A percentile compares a stretch with the other conserved stretches of the same genome.
phyloP scores from a whole-genome alignment of 2,797 vertebrate species.

The Chaenodraco wilsoni region DNA sequence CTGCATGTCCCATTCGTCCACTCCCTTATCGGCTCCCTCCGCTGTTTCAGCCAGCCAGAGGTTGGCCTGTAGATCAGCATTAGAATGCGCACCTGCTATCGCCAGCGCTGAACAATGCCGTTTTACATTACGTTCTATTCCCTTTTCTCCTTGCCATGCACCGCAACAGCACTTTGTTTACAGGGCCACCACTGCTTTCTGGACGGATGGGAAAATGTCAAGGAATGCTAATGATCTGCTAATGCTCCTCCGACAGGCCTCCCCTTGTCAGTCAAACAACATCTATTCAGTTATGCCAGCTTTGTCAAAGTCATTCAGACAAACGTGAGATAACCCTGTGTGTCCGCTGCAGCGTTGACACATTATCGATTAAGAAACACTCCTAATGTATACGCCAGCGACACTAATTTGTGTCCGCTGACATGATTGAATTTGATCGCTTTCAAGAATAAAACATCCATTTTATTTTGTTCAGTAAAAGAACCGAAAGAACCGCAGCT shows the following conservation, averaged over 20 bases:
- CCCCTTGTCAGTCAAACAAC: constrained; percentile 72
- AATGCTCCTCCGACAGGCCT: constrained; percentile 68
- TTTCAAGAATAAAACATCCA: constrained; percentile 8
- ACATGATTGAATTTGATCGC: constrained; percentile 40
- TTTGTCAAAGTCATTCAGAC: constrained; percentile 65
- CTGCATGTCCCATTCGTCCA: constrained; percentile 65
- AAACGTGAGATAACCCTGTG: constrained; percentile 28
- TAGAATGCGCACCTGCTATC: constrained; percentile 78
- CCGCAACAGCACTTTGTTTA: constrained; percentile 74
- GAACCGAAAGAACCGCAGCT: neutral
- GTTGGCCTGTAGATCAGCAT: constrained; percentile 71
- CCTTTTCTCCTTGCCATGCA: constrained; percentile 69
- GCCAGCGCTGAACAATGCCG: constrained; percentile 69
- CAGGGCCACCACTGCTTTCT: constrained; percentile 69
- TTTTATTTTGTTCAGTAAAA: constrained; percentile 7
- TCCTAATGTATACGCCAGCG: constrained; percentile 14
- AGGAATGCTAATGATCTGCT: constrained; percentile 80
- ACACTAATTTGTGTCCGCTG: constrained; percentile 28
- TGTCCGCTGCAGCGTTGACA: constrained; percentile 15
- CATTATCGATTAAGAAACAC: constrained; percentile 41
- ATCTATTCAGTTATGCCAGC: constrained; percentile 57
- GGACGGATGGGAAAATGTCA: constrained; percentile 81
- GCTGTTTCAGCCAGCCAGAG: constrained; percentile 69
- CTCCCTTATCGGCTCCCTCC: constrained; percentile 71
- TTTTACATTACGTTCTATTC: constrained; percentile 78